phyloP scores from a whole-genome alignment of 2,113 vertebrate species.

The Pipa parva region DNA sequence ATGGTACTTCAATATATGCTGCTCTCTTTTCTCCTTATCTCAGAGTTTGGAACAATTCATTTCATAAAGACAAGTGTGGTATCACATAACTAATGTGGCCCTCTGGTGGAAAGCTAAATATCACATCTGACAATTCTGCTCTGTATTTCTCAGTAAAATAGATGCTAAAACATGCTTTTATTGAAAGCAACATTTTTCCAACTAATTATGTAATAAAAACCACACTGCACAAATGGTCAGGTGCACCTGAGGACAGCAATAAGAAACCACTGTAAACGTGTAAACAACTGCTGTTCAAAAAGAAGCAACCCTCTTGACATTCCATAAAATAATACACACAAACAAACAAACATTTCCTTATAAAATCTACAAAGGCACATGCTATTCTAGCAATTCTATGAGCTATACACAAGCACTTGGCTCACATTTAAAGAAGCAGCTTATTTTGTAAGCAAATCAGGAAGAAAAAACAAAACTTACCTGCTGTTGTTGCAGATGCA shows the following conservation, averaged over 20 bases:
- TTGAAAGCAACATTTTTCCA: neutral
- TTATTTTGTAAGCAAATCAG: slow-evolving; percentile 56
- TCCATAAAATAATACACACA: slow-evolving; percentile 17
- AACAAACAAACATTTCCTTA: slow-evolving; percentile 22
- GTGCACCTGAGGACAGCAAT: neutral
- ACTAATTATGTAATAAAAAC: neutral
- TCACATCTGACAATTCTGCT: slow-evolving; percentile 50
- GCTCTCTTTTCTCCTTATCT: slow-evolving; percentile 59
- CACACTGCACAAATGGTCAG: neutral
- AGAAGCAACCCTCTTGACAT: neutral
- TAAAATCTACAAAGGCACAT: neutral
- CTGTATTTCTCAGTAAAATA: slow-evolving; percentile 34
- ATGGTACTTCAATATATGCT: slow-evolving; percentile 55
- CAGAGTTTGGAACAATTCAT: slow-evolving; percentile 61
- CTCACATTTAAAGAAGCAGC: slow-evolving; percentile 35
- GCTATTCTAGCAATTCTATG: neutral
- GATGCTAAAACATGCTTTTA: slow-evolving; percentile 1
- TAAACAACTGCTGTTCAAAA: neutral
- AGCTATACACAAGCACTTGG: slow-evolving; percentile 3
- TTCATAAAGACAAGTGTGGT: slow-evolving; percentile 54
- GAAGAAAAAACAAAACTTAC: slow-evolving; percentile 90
- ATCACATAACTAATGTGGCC: slow-evolving; percentile 85
- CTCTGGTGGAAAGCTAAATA: slow-evolving; percentile 86
- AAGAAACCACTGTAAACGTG: neutral
- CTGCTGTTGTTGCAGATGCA: slow-evolving; percentile 99